Evolutionary conservation across 2,797 vertebrate genomes (phyloP).

Genomic region (Sebastes paucispinis): DNA sequence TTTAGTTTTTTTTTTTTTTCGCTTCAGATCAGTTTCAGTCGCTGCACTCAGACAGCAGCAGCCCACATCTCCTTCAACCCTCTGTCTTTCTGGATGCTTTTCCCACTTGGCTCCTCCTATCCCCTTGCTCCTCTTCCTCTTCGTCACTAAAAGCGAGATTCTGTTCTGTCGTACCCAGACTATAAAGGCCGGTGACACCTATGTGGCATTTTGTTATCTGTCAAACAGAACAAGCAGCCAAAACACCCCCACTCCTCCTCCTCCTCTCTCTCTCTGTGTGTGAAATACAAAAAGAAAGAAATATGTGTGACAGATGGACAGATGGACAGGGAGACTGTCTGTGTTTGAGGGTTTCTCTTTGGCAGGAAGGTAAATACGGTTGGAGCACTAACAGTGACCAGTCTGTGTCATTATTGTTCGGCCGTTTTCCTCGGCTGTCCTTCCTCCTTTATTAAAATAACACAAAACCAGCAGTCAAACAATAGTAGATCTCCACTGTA

Average conservation of each 20-base stretch:
- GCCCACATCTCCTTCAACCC: neutral
- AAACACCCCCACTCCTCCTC: slow-evolving; percentile 1
- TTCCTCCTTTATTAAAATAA: neutral
- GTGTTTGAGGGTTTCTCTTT: slow-evolving; percentile 29
- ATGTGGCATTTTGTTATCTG: slow-evolving; percentile 31
- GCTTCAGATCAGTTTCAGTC: neutral
- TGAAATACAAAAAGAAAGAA: neutral
- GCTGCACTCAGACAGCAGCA: neutral
- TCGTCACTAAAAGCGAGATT: neutral
- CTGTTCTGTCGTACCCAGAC: neutral
- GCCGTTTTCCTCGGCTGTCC: neutral
- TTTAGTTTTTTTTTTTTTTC: too few species aligned
- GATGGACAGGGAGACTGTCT: slow-evolving; percentile 23
- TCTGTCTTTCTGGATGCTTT: neutral
- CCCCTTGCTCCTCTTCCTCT: slow-evolving; percentile 3
- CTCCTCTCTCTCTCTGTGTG: neutral
- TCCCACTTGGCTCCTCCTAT: neutral
- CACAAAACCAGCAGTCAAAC: neutral
- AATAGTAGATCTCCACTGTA: neutral
- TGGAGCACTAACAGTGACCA: slow-evolving; percentile 1
- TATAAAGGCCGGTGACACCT: slow-evolving; percentile 4
- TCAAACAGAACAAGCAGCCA: slow-evolving; percentile 24
- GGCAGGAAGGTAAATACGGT: slow-evolving; percentile 4
- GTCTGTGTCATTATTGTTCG: neutral
- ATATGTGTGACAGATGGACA: slow-evolving; percentile 1